Percentiles rank a stretch among this genome's conserved stretches.
These are phyloP conservation scores for Platalea minor DNA, from an alignment of 2,797 vertebrate genomes.

Conservation along the genomic window DNA sequence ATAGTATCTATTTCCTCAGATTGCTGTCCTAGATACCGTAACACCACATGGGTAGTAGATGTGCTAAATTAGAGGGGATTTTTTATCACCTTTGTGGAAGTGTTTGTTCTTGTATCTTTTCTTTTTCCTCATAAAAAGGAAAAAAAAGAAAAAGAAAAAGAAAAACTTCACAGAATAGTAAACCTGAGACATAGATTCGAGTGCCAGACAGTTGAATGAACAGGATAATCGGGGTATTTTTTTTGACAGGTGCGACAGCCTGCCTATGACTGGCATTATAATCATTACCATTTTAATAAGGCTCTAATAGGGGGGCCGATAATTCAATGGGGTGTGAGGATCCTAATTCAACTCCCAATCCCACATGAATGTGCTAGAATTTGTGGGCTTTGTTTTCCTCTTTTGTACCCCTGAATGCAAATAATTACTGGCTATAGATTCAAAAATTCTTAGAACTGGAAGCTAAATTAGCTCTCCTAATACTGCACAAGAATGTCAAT, in stretches of 20 bases:
- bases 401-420: slow-evolving; percentile 84
- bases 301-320: slow-evolving; percentile 82
- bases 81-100: slow-evolving; percentile 57
- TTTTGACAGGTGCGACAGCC: slow-evolving; percentile 82
- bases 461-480: slow-evolving; percentile 83
- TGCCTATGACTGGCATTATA: slow-evolving; percentile 80
- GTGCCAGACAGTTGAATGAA: slow-evolving; percentile 81
- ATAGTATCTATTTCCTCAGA: slow-evolving; percentile 36
- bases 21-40: slow-evolving; percentile 26
- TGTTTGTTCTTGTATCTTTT: slow-evolving; percentile 72
- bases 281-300: slow-evolving; percentile 86
- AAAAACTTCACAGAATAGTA: slow-evolving; percentile 74
- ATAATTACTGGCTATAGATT: slow-evolving; percentile 86
- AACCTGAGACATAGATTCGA: slow-evolving; percentile 77
- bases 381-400: slow-evolving; percentile 83
- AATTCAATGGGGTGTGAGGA: slow-evolving; percentile 83
- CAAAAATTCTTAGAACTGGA: slow-evolving; percentile 82
- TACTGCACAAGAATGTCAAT: slow-evolving; percentile 84
- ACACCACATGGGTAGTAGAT: slow-evolving; percentile 32
- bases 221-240: slow-evolving; percentile 80
- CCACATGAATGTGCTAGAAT: slow-evolving; percentile 85
- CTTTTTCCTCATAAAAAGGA: slow-evolving; percentile 34
- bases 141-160: not conserved
- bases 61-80: slow-evolving; percentile 30
- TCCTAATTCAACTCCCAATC: slow-evolving; percentile 82